Evolutionary conservation across 2,888 invertebrate genomes (phyloP), one percentile per base, ranked within the genome.

Genomic region (Molanna angustata): DNA sequence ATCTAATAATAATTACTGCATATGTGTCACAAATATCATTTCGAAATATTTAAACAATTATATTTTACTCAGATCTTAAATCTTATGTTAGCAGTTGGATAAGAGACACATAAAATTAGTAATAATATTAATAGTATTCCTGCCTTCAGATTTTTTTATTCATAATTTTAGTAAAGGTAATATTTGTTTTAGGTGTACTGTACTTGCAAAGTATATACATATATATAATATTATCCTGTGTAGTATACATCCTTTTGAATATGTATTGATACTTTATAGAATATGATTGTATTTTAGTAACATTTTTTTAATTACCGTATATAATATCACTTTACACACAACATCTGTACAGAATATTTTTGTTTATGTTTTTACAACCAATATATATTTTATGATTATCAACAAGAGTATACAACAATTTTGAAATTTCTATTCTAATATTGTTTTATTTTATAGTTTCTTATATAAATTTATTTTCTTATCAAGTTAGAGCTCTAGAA

Each of bases 261-360:
- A 74, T 71, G 75, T 76, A 76, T 76, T 76, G 76, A 76, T 76
- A 76, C 76, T 76, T 76, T 76, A 75, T 75, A 74, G 74, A 49
- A 72, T 75, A 73, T 76, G 53, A 46, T 49, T 40, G 40, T n/a
- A n/a, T n/a, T n/a, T n/a, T n/a, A n/a, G n/a, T n/a, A n/a, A n/a
- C n/a, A n/a, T n/a, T n/a, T n/a, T n/a, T n/a, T n/a, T n/a, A n/a
- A n/a, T n/a, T n/a, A n/a, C n/a, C n/a, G n/a, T n/a, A n/a, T n/a
- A n/a, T n/a, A n/a, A n/a, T 40, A 9, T 31, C 14, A 21, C 49
- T 41, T 31, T 19, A 16, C 16, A 20, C 16, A 21, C 19, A 43
- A 20, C 22, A 35, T 32, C 43, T 50, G 42, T 50, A 50, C 14
- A 50, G 43, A 43, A 42, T 41, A 40, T n/a, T n/a, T n/a, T n/a